Conservation (phyloP, 2,113 vertebrate species). For the Hippocampus barbouri region DNA sequence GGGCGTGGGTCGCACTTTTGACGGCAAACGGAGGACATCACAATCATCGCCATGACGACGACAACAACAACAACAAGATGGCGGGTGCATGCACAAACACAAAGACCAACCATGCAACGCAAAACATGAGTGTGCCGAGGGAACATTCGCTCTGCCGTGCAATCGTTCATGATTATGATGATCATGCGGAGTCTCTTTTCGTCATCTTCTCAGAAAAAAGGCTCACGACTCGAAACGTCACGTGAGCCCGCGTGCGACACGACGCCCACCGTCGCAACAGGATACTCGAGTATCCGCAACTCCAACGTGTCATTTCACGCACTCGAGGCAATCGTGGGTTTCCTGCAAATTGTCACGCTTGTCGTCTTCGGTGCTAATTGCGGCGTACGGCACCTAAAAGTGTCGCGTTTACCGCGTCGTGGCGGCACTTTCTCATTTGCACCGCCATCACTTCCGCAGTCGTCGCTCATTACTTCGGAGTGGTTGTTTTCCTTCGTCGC, state of each 20-base stretch:
- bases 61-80: conserved; percentile 28
- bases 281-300: conserved; percentile 7
- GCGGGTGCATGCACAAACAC: conserved; percentile 5
- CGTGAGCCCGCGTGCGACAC: neutral
- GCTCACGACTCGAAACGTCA: neutral
- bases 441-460: neutral
- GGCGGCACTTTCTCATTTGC: conserved; percentile 17
- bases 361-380: neutral
- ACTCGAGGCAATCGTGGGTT: conserved; percentile 19
- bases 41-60: conserved; percentile 25
- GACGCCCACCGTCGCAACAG: too few species aligned
- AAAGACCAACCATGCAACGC: neutral
- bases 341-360: conserved; percentile 40
- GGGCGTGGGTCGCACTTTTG: conserved; percentile 82
- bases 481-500: neutral
- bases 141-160: neutral
- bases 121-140: neutral
- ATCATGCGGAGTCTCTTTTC: neutral
- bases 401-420: conserved; percentile 31
- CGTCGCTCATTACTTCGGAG: conserved; percentile 27
- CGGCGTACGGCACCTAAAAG: conserved; percentile 10
- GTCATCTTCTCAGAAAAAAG: neutral
- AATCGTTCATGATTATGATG: too few species aligned
- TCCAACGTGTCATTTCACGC: conserved; percentile 2
- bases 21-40: conserved; percentile 59